Percentiles rank a stretch among this genome's conserved stretches.
These are phyloP conservation scores for Triops cancriformis DNA, from an alignment of 1,140 invertebrate genomes.

Conservation along the genomic window DNA sequence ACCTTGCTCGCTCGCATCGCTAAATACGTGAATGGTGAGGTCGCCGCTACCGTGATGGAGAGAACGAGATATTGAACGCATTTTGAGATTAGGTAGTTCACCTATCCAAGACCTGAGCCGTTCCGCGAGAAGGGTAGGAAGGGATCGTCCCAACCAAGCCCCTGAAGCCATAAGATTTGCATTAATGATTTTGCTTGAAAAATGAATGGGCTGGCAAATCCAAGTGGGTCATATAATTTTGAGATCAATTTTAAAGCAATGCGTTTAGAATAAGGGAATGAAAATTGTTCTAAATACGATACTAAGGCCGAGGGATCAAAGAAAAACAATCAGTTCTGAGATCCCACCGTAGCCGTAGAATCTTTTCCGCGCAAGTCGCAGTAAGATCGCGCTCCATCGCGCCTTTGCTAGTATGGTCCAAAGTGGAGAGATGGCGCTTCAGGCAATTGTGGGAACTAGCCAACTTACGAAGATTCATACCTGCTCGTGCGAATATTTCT, in stretches of 20 bases:
- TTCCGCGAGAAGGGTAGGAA: slow-evolving; percentile 31
- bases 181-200: slow-evolving; percentile 40
- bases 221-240: slow-evolving; percentile 41
- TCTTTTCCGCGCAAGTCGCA: background rate
- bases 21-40: too few species aligned
- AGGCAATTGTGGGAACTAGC: too few species aligned
- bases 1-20: too few species aligned
- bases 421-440: background rate
- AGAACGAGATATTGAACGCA: slow-evolving; percentile 10
- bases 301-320: background rate
- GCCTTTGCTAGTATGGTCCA: background rate
- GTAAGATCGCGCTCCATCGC: too few species aligned
- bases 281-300: background rate
- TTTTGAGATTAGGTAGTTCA: too few species aligned
- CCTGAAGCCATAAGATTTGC: too few species aligned
- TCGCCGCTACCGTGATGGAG: too few species aligned
- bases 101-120: too few species aligned
- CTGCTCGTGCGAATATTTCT: background rate
- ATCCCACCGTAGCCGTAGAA: background rate
- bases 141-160: slow-evolving; percentile 40
- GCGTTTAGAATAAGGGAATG: slow-evolving; percentile 32
- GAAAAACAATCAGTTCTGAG: background rate
- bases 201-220: slow-evolving; percentile 37
- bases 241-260: slow-evolving; percentile 34
- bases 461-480: background rate